Evolutionary conservation across 2,888 invertebrate genomes (phyloP).

Genomic region (Lasioglossum malachurum): DNA sequence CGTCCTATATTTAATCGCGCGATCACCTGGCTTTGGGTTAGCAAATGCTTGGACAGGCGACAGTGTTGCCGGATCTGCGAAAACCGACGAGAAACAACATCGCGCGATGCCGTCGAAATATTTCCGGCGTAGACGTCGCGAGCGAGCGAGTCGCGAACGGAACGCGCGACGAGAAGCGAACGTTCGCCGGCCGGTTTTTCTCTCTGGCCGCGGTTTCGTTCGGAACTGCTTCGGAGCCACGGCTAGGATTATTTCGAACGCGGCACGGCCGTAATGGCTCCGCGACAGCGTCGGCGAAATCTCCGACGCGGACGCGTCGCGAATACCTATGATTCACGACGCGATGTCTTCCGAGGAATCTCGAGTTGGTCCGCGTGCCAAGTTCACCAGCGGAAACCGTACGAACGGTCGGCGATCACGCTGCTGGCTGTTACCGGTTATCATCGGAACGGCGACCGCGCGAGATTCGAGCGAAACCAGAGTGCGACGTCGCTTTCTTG

Average conservation of each 20-base stretch:
- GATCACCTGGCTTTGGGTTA: constrained; percentile 77
- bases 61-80: constrained; percentile 75
- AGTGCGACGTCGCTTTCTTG: not conserved
- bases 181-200: constrained; percentile 1
- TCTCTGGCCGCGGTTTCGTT: not conserved
- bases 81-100: constrained; percentile 50
- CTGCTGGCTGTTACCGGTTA: not conserved
- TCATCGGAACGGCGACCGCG: not conserved
- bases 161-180: constrained; percentile 30
- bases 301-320: not conserved
- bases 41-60: constrained; percentile 40
- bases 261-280: not conserved
- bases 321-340: constrained; percentile 23
- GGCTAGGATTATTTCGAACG: not conserved
- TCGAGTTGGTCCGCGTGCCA: not conserved
- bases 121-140: constrained; percentile 64
- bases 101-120: constrained; percentile 66
- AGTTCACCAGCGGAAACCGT: constrained; percentile 14
- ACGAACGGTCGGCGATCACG: not conserved
- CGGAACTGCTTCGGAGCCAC: not conserved
- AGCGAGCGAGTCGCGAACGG: constrained; percentile 42
- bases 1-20: constrained; percentile 79
- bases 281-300: not conserved
- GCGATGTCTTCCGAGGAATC: constrained; percentile 1
- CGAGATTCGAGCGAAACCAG: not conserved